Evolutionary conservation across 2,888 invertebrate genomes (phyloP).

Genomic region (Entomobrya proxima): DNA sequence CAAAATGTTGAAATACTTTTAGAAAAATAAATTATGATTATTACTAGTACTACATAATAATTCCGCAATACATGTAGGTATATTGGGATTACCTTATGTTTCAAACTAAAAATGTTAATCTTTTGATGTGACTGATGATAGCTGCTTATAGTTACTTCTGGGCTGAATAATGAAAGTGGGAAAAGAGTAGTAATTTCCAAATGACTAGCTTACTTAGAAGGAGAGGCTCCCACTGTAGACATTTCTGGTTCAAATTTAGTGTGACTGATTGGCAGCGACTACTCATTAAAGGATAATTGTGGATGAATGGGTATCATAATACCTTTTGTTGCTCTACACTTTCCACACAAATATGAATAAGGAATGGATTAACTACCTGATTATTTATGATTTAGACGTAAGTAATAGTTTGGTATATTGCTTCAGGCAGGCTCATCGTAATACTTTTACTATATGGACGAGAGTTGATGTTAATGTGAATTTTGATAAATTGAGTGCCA

Average conservation of each 20-base stretch:
- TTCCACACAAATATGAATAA: neutral
- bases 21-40: slow-evolving; percentile 9
- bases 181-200: neutral
- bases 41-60: no score
- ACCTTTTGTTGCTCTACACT: neutral
- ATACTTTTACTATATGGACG: no score
- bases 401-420: neutral
- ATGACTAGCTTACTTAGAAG: neutral
- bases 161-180: neutral
- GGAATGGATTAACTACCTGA: slow-evolving; percentile 25
- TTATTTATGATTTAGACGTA: slow-evolving; percentile 31
- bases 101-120: neutral
- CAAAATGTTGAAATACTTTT: neutral
- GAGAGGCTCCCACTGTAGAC: neutral
- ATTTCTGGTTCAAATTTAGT: neutral
- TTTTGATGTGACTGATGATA: neutral
- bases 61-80: no score
- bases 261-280: neutral
- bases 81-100: no score
- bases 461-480: neutral
- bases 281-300: neutral
- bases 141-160: neutral
- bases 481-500: neutral
- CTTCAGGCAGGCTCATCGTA: no score
- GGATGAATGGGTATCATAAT: neutral